Percentiles rank a stretch among this genome's conserved stretches.
Conservation (phyloP, 2,113 vertebrate genomes). For the Siniperca chuatsi region DNA sequence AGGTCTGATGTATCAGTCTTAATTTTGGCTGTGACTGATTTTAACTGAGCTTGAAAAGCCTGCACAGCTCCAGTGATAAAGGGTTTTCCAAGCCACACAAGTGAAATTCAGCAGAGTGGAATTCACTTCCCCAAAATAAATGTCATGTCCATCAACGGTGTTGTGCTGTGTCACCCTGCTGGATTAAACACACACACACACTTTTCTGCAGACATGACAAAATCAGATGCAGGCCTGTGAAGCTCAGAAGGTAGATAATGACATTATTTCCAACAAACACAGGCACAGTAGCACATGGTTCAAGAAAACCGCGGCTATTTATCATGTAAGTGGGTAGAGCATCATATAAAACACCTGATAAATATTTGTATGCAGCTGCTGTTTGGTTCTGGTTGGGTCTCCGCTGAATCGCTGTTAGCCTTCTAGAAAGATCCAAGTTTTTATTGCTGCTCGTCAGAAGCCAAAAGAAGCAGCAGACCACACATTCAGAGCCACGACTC, state of each 20-base stretch:
- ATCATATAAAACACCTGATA: neutral
- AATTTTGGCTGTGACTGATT: neutral
- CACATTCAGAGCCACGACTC: slow-evolving; percentile 36
- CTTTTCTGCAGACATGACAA: neutral
- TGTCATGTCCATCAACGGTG: neutral
- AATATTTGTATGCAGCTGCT: slow-evolving; percentile 23
- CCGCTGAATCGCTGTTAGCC: neutral
- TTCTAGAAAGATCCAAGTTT: slow-evolving; percentile 39
- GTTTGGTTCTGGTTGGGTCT: slow-evolving; percentile 35
- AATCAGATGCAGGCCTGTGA: neutral
- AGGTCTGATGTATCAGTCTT: neutral
- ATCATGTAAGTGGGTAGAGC: too few relatives aligned
- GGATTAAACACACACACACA: too few relatives aligned
- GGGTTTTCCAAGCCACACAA: neutral
- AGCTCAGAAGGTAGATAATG: neutral
- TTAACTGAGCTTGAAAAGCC: neutral
- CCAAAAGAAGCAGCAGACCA: slow-evolving; percentile 45
- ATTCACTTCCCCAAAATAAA: neutral
- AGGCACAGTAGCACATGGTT: neutral
- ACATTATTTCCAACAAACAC: neutral
- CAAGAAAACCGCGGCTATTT: neutral
- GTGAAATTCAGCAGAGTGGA: neutral
- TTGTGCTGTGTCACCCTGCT: neutral
- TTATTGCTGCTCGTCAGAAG: slow-evolving; percentile 22
- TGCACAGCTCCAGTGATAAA: neutral